Evolutionary conservation across 2,888 invertebrate species (phyloP).

Genomic region (Hedya salicella): DNA sequence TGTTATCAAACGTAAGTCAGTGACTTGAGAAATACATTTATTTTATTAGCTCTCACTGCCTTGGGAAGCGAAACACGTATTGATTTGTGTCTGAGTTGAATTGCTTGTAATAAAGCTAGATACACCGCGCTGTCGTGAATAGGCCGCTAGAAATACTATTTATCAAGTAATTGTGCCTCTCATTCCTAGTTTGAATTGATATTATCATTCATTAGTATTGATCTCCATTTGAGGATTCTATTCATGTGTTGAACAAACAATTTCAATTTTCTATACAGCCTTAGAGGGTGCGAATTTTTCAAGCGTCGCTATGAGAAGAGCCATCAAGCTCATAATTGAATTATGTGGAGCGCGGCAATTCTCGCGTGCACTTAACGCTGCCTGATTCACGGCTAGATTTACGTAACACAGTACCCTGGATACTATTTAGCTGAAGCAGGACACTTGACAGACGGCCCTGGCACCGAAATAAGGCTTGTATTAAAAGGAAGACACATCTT

Average conservation of each 20-base stretch:
- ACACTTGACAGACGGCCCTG: conserved; percentile 36
- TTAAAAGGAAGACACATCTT: background rate
- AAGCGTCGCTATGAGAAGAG: conserved; percentile 54
- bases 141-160: conserved; percentile 37
- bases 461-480: conserved; percentile 25
- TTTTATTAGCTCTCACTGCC: conserved; percentile 40
- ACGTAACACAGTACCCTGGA: conserved; percentile 67
- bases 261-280: conserved; percentile 3
- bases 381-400: conserved; percentile 68
- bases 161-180: conserved; percentile 29
- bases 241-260: conserved; percentile 8
- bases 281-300: conserved; percentile 43
- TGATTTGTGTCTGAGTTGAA: conserved; percentile 34
- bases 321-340: conserved; percentile 76
- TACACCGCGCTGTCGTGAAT: conserved; percentile 20
- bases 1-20: conserved; percentile 40
- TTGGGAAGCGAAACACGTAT: conserved; percentile 37
- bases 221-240: conserved; percentile 8
- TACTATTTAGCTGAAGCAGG: conserved; percentile 60
- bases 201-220: conserved; percentile 35
- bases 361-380: conserved; percentile 76
- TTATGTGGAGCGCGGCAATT: conserved; percentile 76
- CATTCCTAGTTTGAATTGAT: conserved; percentile 21
- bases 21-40: conserved; percentile 42
- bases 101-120: conserved; percentile 36